These are phyloP conservation scores for Papilio protenor DNA, from an alignment of 2,888 invertebrate species.

Conservation along the genomic window DNA sequence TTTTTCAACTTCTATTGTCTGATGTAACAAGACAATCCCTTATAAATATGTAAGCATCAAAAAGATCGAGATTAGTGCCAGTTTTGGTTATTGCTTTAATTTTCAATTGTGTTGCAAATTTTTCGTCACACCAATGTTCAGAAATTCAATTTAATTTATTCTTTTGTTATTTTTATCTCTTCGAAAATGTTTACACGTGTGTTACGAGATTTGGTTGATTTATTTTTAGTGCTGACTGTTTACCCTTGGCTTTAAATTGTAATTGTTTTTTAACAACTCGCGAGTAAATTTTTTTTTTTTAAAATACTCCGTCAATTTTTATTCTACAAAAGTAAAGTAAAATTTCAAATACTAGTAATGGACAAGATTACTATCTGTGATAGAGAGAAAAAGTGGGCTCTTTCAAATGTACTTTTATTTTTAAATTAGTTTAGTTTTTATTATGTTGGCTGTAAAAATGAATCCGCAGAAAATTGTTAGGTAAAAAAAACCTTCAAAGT, in stretches of 20 bases:
- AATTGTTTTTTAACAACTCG: background rate
- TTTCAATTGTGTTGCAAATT: slow-evolving; percentile 6
- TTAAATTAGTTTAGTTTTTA: background rate
- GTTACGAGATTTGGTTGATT: background rate
- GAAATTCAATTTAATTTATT: background rate
- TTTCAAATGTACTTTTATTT: background rate
- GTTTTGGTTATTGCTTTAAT: background rate
- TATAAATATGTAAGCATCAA: background rate
- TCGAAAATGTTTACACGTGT: background rate
- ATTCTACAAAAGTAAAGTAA: background rate
- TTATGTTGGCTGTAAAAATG: background rate
- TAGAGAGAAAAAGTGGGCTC: background rate
- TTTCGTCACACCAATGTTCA: background rate
- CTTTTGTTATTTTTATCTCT: background rate
- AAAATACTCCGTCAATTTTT: background rate
- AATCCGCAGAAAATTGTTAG: background rate
- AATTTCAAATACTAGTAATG: background rate
- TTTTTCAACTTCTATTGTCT: background rate
- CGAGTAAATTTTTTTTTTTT: background rate
- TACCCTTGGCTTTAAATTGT: background rate
- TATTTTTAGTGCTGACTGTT: background rate
- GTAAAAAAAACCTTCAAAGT: background rate
- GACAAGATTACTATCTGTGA: background rate
- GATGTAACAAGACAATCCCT: background rate
- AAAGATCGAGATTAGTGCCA: background rate